Percentiles rank a stretch among this genome's conserved stretches.
These are phyloP conservation scores for Styela plicata DNA, from an alignment of 23 tunicate species.

Conservation along the genomic window DNA sequence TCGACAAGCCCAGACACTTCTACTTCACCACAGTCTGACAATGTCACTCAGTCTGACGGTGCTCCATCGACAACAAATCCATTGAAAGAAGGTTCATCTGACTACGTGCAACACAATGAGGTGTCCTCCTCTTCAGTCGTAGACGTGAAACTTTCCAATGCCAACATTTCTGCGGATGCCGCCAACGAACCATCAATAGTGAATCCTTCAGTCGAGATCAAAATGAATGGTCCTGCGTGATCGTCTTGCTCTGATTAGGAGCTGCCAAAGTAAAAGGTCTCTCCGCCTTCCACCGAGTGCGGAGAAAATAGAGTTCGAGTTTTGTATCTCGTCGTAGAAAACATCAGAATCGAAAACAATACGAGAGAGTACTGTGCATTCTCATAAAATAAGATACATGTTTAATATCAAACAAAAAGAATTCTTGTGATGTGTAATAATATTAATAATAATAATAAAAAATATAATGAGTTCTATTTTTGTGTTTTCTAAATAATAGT, in stretches of 20 bases:
- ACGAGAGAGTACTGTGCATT: background rate
- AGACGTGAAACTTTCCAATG: background rate
- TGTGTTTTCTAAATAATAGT: background rate
- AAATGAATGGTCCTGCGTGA: background rate
- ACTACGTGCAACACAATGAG: constrained; percentile 9
- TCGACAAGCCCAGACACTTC: background rate
- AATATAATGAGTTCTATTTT: background rate
- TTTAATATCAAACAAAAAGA: background rate
- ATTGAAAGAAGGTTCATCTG: background rate
- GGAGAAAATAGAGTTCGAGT: background rate
- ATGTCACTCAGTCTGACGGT: background rate
- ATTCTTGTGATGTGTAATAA: background rate
- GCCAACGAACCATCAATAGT: background rate
- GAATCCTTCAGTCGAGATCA: background rate
- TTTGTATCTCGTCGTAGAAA: background rate
- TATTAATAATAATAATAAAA: no score
- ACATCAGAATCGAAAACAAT: background rate
- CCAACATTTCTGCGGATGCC: background rate
- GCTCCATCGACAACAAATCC: background rate
- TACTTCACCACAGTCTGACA: background rate
- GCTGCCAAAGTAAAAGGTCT: background rate
- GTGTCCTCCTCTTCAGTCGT: constrained; percentile 13
- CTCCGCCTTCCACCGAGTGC: background rate
- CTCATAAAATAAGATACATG: background rate
- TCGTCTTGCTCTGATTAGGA: background rate